Evolutionary conservation across 2,888 invertebrate genomes (phyloP).

Genomic region (Actias luna): DNA sequence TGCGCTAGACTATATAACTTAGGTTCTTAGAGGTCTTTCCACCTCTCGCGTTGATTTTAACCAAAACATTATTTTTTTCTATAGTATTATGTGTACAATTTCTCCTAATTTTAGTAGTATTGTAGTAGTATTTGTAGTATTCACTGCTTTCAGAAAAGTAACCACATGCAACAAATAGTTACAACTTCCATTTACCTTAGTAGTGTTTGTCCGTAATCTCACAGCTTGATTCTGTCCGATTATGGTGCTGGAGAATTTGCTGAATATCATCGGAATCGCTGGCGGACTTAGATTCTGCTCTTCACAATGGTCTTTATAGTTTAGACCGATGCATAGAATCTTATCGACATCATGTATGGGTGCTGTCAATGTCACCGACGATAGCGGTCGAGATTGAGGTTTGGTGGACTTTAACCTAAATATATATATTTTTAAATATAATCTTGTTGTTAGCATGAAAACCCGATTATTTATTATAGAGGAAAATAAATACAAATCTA

Average conservation of each 20-base stretch:
- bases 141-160: neutral
- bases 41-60: no score
- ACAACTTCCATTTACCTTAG: conserved; percentile 41
- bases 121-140: no score
- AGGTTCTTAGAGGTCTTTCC: no score
- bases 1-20: no score
- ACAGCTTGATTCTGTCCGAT: conserved; percentile 88
- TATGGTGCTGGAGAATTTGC: conserved; percentile 91
- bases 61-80: no score
- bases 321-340: conserved; percentile 91
- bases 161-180: neutral
- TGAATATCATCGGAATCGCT: conserved; percentile 91
- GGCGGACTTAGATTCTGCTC: conserved; percentile 90
- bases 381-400: conserved; percentile 50
- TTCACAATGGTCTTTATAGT: conserved; percentile 92
- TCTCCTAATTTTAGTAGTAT: no score
- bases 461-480: neutral
- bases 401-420: conserved; percentile 38
- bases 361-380: conserved; percentile 83
- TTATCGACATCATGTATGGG: conserved; percentile 92
- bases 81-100: no score
- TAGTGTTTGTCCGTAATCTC: conserved; percentile 57
- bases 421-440: conserved; percentile 13
- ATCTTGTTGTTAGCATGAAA: neutral
- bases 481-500: neutral